A percentile compares a stretch with the other conserved stretches of the same genome.
phyloP scores from a whole-genome alignment of 2,888 invertebrate species.

The Tromatobia lineatoria region DNA sequence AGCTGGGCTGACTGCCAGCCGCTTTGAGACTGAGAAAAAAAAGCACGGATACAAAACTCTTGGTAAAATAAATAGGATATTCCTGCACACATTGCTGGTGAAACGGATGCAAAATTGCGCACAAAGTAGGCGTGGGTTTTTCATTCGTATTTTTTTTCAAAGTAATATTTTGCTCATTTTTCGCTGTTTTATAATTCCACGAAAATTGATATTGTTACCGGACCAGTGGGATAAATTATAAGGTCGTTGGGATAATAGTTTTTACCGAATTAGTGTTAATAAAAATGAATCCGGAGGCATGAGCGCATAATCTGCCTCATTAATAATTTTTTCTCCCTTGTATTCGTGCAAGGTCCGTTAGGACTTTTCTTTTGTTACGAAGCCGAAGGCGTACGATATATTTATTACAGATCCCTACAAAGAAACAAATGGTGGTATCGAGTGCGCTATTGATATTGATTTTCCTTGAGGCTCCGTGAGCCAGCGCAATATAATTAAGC shows the following conservation, averaged over 20 bases:
- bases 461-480: neutral
- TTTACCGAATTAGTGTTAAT: conserved; percentile 5
- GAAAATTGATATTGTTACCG: neutral
- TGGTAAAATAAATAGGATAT: conserved; percentile 61
- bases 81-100: conserved; percentile 9
- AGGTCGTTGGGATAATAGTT: neutral
- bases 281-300: neutral
- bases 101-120: conserved; percentile 52
- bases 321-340: neutral
- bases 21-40: conserved; percentile 55
- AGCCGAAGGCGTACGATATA: neutral
- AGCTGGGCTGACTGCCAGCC: conserved; percentile 41
- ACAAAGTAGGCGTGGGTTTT: conserved; percentile 47
- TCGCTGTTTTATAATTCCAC: neutral
- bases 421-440: conserved; percentile 27
- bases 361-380: neutral
- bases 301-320: neutral
- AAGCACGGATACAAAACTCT: conserved; percentile 3
- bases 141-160: neutral
- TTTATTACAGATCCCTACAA: neutral
- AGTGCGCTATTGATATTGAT: conserved; percentile 44
- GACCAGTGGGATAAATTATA: conserved; percentile 2
- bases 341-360: neutral
- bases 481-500: conserved; percentile 46
- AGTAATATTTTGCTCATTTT: conserved; percentile 9